Evolutionary conservation across 23 tunicate species (phyloP).

Genomic region (Corella eumyota): DNA sequence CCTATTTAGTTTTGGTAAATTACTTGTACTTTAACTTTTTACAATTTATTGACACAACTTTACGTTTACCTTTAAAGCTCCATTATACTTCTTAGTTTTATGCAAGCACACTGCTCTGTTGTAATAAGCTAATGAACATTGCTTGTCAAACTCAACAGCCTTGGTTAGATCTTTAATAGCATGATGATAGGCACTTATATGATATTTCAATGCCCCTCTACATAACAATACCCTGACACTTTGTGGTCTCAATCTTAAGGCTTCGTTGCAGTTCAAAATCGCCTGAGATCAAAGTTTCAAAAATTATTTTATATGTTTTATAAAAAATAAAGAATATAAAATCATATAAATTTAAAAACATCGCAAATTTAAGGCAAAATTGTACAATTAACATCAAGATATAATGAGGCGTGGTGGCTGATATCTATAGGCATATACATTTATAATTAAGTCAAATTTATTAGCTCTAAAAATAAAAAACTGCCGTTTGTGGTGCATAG

Average conservation of each 20-base stretch:
- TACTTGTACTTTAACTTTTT: too few relatives aligned
- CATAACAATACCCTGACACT: conserved; percentile 70
- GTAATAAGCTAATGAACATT: conserved; percentile 68
- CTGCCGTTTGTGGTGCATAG: too few relatives aligned
- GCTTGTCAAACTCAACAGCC: conserved; percentile 63
- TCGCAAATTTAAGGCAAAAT: too few relatives aligned
- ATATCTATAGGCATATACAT: too few relatives aligned
- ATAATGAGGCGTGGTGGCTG: too few relatives aligned
- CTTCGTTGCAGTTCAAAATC: conserved; percentile 90
- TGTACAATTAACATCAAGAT: too few relatives aligned
- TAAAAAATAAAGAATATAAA: too few relatives aligned
- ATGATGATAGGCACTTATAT: conserved; percentile 52
- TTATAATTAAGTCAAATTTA: too few relatives aligned
- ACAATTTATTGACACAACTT: too few relatives aligned
- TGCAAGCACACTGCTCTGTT: conserved; percentile 77
- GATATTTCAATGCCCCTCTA: conserved; percentile 64
- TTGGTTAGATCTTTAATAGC: conserved; percentile 58
- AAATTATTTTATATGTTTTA: background rate
- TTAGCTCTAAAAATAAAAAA: too few relatives aligned
- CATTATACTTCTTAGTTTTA: conserved; percentile 21
- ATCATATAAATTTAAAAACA: too few relatives aligned
- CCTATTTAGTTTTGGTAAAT: too few relatives aligned
- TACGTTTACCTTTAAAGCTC: conserved; percentile 71
- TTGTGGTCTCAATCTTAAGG: conserved; percentile 53
- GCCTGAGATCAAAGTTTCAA: conserved; percentile 34